Evolutionary conservation across 2,113 vertebrate species (phyloP).

Genomic region (Amazona guildingii): DNA sequence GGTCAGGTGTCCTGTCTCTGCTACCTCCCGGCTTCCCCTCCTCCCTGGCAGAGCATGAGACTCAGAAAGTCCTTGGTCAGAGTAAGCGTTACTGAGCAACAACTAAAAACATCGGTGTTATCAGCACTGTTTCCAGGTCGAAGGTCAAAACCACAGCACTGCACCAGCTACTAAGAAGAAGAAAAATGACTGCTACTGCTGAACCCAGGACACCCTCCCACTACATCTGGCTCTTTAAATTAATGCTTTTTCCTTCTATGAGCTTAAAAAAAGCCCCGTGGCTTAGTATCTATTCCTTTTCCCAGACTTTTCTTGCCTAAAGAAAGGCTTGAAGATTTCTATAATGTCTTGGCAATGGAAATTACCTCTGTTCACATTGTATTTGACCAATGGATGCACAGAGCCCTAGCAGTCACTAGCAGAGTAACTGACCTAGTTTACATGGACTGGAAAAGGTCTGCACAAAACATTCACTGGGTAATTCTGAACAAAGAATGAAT

Average conservation of each 20-base stretch:
- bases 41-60: too few species aligned
- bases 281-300: not conserved
- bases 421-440: slow-evolving; percentile 31
- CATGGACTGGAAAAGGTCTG: slow-evolving; percentile 26
- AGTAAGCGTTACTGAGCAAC: too few species aligned
- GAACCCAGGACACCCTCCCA: not conserved
- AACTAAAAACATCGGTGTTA: too few species aligned
- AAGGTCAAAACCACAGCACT: too few species aligned
- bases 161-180: too few species aligned
- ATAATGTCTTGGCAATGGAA: not conserved
- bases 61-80: too few species aligned
- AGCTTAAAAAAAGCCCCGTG: rapidly evolving
- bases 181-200: too few species aligned
- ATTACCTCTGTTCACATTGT: not conserved
- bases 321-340: not conserved
- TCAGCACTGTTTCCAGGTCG: too few species aligned
- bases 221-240: not conserved
- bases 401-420: not conserved
- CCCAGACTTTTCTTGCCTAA: not conserved
- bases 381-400: not conserved
- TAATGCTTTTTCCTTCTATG: not conserved
- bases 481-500: slow-evolving; percentile 55
- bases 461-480: slow-evolving; percentile 48
- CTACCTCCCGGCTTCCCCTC: too few species aligned
- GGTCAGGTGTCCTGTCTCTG: too few species aligned